Conservation (phyloP, 2,797 vertebrate genomes). For the Sciaenops ocellatus region DNA sequence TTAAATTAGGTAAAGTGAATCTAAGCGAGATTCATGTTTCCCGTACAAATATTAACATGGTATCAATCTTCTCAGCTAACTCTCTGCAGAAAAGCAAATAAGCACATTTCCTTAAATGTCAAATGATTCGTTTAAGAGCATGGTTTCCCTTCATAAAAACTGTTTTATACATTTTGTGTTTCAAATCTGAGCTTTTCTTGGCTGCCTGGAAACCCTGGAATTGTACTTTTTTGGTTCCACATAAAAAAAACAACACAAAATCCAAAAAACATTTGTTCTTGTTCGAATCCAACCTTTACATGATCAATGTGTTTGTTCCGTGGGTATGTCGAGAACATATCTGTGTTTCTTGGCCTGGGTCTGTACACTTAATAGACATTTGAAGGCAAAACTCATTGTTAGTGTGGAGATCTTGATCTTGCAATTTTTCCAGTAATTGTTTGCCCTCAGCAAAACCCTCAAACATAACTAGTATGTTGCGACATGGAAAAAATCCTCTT, state of each 20-base stretch:
- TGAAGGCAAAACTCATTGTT: constrained; percentile 42
- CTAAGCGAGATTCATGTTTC: neutral
- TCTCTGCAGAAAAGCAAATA: neutral
- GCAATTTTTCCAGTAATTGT: constrained; percentile 69
- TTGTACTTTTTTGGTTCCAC: neutral
- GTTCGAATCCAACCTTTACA: neutral
- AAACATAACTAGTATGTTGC: constrained; percentile 67
- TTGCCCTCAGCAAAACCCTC: constrained; percentile 65
- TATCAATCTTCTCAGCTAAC: neutral
- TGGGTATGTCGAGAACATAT: neutral
- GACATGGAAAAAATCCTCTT: constrained; percentile 61
- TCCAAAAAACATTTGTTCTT: constrained; percentile 3
- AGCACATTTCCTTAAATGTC: neutral
- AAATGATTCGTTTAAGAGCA: neutral
- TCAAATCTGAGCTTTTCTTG: constrained; percentile 8
- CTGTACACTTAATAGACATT: constrained; percentile 35
- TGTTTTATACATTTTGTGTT: neutral
- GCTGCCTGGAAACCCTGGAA: neutral
- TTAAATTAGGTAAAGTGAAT: neutral
- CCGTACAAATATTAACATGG: neutral
- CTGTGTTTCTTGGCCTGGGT: constrained; percentile 30
- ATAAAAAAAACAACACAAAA: neutral
- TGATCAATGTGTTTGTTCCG: constrained; percentile 16
- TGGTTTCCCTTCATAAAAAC: neutral
- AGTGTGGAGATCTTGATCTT: constrained; percentile 49